Percentiles rank a stretch among this genome's conserved stretches.
These are phyloP conservation scores for Synergus japonicus DNA, from an alignment of 2,888 invertebrate genomes.

Conservation along the genomic window DNA sequence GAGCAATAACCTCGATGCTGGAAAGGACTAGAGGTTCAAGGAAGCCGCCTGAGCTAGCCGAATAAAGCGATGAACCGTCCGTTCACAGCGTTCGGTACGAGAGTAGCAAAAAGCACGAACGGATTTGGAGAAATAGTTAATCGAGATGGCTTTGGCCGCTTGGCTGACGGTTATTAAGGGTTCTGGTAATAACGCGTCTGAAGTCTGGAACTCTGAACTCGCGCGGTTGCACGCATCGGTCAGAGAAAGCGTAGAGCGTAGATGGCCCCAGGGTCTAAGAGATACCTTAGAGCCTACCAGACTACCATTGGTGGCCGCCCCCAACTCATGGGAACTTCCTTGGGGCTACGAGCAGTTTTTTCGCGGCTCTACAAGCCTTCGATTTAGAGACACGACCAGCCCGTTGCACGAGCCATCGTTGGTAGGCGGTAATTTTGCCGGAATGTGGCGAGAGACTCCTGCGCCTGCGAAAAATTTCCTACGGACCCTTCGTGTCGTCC, in stretches of 20 bases:
- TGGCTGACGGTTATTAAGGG: slow-evolving; percentile 56
- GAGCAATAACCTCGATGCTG: neutral
- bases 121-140: slow-evolving; percentile 35
- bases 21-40: neutral
- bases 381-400: slow-evolving; percentile 50
- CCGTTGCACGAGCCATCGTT: slow-evolving; percentile 39
- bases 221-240: slow-evolving; percentile 63
- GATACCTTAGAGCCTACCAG: slow-evolving; percentile 54
- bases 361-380: slow-evolving; percentile 38
- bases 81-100: slow-evolving; percentile 29
- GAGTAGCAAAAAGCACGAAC: slow-evolving; percentile 34
- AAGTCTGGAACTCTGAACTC: slow-evolving; percentile 43
- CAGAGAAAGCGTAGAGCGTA: slow-evolving; percentile 49
- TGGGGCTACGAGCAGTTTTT: slow-evolving; percentile 57
- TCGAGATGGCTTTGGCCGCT: slow-evolving; percentile 22
- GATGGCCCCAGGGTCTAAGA: slow-evolving; percentile 57
- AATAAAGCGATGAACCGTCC: slow-evolving; percentile 25
- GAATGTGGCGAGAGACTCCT: slow-evolving; percentile 55
- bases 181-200: slow-evolving; percentile 63
- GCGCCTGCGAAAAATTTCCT: slow-evolving; percentile 13
- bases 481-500: neutral
- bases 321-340: slow-evolving; percentile 73
- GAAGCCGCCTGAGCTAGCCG: neutral
- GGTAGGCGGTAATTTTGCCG: slow-evolving; percentile 56
- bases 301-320: slow-evolving; percentile 65